Conservation (phyloP, 2,797 vertebrate genomes). For the Amniataba percoides region DNA sequence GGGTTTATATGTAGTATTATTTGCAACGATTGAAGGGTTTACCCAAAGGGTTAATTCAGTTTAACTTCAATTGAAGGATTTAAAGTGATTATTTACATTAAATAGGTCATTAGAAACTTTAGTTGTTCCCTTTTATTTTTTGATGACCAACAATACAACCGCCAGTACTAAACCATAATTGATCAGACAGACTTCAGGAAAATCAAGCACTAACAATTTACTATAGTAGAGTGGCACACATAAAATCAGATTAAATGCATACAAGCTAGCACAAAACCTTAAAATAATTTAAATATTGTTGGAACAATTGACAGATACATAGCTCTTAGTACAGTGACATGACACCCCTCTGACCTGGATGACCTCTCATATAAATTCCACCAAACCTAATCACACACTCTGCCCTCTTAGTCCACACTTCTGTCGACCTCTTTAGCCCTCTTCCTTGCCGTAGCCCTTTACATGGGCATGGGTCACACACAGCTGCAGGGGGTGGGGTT, state of each 20-base stretch:
- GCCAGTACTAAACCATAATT: not conserved
- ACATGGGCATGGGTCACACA: slow-evolving; percentile 37
- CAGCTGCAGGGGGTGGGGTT: slow-evolving; percentile 39
- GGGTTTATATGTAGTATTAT: slow-evolving; percentile 68
- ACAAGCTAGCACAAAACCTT: not conserved
- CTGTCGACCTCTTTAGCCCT: slow-evolving; percentile 55
- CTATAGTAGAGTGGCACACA: not conserved
- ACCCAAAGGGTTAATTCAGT: slow-evolving; percentile 37
- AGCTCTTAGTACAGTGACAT: slow-evolving; percentile 20
- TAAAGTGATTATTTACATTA: slow-evolving; percentile 40
- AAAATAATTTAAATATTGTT: slow-evolving; percentile 20
- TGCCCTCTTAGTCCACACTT: slow-evolving; percentile 62
- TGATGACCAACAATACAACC: not conserved
- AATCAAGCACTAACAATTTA: not conserved
- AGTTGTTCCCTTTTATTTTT: not conserved
- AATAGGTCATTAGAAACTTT: slow-evolving; percentile 24
- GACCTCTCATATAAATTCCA: slow-evolving; percentile 64
- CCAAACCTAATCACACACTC: slow-evolving; percentile 69
- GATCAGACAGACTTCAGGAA: not conserved
- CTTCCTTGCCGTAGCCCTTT: slow-evolving; percentile 48
- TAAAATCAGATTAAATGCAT: slow-evolving; percentile 4
- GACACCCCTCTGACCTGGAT: slow-evolving; percentile 45
- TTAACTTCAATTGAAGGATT: slow-evolving; percentile 34
- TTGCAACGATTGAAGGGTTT: slow-evolving; percentile 51
- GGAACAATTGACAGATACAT: slow-evolving; percentile 26